Base-by-base conservation (phyloP, 2,113 vertebrate species). In the Engystomops pustulosus region DNA sequence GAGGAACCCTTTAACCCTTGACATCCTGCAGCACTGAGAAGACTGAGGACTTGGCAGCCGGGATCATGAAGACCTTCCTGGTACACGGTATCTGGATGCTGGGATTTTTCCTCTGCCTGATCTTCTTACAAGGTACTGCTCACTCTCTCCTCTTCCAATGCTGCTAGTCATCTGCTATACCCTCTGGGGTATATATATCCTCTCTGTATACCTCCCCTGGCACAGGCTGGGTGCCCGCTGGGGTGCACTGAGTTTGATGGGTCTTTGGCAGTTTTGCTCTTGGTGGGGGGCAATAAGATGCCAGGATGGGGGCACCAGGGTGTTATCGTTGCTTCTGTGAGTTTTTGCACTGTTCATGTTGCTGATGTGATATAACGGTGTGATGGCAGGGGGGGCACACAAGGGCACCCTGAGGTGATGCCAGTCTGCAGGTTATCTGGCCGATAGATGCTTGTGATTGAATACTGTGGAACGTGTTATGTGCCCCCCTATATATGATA, bases 21-120 rank as follows among this genome's bases (percentile, higher is more conserved):
- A 17, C 55, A 84, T 25, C 44, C 8, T 32, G 34, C 81, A 86
- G 74, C 60, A 84, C 69, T 38, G 20, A 83, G 80, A 81, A 87
- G 72, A n/a, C n/a, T n/a, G n/a, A 88, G 81, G 86, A 69, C 30
- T 58, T 30, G 79, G 84, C 76, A 69, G 83, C 79, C 85, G 88
- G 90, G 93, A 90, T 89, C 91, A 95, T 95, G 94, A 94, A 91
- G 92, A 92, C 94, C 93, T 95, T 94, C 92, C 94, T 93, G 93
- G 92, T 95, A 89, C 94, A 95, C 90, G 93, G 94, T 90, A 92
- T 94, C 91, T 95, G 94, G 93, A 90, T 94, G 90, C 91, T 95
- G 92, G 93, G 93, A 89, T 94, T 95, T 87, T 93, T 94, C 88
- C 87, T 95, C 88, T 93, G 91, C 91, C 93, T 94, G 90, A 93